Conservation (phyloP, 2,888 invertebrate genomes). For the Myathropa florea region DNA sequence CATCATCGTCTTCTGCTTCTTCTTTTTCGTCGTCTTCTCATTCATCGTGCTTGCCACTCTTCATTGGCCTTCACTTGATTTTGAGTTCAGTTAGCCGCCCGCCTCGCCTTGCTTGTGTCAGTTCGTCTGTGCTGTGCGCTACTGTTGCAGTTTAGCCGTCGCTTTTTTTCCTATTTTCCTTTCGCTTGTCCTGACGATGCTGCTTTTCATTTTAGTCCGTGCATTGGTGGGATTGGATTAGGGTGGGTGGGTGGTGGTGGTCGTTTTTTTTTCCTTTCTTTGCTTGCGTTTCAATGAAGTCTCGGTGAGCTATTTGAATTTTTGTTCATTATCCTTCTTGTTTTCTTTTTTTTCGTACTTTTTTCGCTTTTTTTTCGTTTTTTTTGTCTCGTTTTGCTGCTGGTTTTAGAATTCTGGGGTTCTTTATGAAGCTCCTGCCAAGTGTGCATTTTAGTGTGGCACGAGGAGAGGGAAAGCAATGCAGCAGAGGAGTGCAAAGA, state of each 20-base stretch:
- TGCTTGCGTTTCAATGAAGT: conserved; percentile 36
- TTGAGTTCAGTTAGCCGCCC: background rate
- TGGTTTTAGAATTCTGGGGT: conserved; percentile 2
- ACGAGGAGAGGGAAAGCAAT: background rate
- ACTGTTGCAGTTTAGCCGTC: background rate
- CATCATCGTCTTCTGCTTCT: background rate
- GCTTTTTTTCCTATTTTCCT: background rate
- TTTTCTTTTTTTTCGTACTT: background rate
- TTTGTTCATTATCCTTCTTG: conserved; percentile 41
- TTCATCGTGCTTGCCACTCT: conserved; percentile 22
- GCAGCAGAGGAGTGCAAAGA: background rate
- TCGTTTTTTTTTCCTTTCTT: background rate
- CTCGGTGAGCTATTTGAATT: conserved; percentile 53
- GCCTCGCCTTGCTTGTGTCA: background rate
- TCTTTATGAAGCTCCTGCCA: conserved; percentile 8
- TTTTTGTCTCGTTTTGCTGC: background rate
- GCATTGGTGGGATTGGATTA: background rate
- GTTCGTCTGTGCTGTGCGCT: background rate
- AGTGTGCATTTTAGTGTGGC: conserved; percentile 10
- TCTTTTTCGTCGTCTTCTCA: background rate
- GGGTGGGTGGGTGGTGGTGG: background rate
- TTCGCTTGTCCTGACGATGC: conserved; percentile 3
- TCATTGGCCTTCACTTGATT: conserved; percentile 45
- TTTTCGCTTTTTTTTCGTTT: background rate
- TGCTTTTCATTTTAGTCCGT: conserved; percentile 8